A percentile compares a stretch with the other conserved stretches of the same genome.
Evolutionary conservation across 1,140 invertebrate species (phyloP).

Genomic region (Myzus persicae): DNA sequence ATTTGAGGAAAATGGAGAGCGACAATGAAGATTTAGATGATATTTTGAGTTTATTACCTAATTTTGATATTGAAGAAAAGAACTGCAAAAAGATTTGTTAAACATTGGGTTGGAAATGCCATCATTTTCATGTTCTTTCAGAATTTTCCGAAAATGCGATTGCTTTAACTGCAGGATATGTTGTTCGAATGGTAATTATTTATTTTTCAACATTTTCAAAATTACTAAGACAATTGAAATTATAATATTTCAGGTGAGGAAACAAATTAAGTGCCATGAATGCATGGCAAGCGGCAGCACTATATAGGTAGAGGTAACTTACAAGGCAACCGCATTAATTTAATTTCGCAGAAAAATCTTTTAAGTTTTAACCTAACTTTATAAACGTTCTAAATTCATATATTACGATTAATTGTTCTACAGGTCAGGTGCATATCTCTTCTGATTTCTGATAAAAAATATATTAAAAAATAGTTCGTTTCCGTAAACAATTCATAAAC

Average conservation of each 20-base stretch:
- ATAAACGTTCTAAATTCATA: too few species aligned
- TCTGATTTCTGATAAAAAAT: too few species aligned
- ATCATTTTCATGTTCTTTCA: not conserved
- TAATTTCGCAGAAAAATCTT: constrained; percentile 8
- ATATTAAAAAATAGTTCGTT: too few species aligned
- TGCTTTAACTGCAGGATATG: constrained; percentile 12
- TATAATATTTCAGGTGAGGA: not conserved
- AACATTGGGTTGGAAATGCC: not conserved
- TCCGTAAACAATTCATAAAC: too few species aligned
- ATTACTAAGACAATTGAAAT: not conserved
- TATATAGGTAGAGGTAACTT: not conserved
- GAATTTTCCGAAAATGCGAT: constrained; percentile 16
- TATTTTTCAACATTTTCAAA: not conserved
- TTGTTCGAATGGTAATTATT: not conserved
- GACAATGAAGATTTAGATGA: not conserved
- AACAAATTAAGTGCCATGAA: not conserved
- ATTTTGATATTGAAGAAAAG: too few species aligned
- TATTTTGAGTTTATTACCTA: constrained; percentile 23
- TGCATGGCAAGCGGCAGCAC: not conserved
- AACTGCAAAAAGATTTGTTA: too few species aligned
- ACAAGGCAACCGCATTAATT: not conserved
- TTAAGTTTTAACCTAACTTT: too few species aligned
- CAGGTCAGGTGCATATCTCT: too few species aligned
- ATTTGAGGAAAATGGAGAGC: too few species aligned
- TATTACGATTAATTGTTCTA: too few species aligned